Base-by-base conservation (phyloP, 2,797 vertebrate species). In the Muscicapa striata region DNA sequence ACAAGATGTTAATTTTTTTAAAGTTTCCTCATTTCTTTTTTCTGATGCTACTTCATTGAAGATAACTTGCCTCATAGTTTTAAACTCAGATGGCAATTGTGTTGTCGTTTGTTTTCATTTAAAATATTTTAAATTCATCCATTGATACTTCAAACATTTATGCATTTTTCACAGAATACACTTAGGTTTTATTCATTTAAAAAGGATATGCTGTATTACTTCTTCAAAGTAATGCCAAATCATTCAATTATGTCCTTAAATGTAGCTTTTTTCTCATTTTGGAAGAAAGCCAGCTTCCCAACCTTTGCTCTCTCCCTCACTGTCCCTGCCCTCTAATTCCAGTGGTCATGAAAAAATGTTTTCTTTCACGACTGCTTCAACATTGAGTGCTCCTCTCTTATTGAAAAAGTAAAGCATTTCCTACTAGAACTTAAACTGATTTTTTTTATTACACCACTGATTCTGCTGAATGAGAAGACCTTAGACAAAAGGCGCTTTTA, bases 401-500 rank as follows among this genome's bases (percentile, higher is more conserved):
- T 97, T 95, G 96, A 94, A 97, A 94, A 96, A 96, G 89, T 96
- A 81, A 96, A 92, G 70, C 45, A 86, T 95, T 96, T 94, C 82
- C 80, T 90, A 91, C 93, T 90, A 95, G 97, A 97, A 97, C 75
- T 91, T 96, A 95, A 96, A 90, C 93, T 96, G 97, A 94, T 94
- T 84, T 96, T 83, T 96, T 97, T 96, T 97, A 96, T 96, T 97
- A 95, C 93, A 79, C 91, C 52, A 52, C 61, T 76, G 84, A 88
- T 97, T 97, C 96, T 88, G 87, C 93, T 97, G 90, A 97, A 84
- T 63, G 94, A 97, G 96, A 88, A 92, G 93, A 89, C 82, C 88
- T 74, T 52, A 95, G 94, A 98, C 97, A 98, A 98, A 97, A 94
- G 82, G 68, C 69, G 52, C 93, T 96, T 97, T 95, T 97, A 87